These are phyloP conservation scores for Phyllotreta cruciferae DNA, from an alignment of 2,888 invertebrate genomes.

Conservation along the genomic window DNA sequence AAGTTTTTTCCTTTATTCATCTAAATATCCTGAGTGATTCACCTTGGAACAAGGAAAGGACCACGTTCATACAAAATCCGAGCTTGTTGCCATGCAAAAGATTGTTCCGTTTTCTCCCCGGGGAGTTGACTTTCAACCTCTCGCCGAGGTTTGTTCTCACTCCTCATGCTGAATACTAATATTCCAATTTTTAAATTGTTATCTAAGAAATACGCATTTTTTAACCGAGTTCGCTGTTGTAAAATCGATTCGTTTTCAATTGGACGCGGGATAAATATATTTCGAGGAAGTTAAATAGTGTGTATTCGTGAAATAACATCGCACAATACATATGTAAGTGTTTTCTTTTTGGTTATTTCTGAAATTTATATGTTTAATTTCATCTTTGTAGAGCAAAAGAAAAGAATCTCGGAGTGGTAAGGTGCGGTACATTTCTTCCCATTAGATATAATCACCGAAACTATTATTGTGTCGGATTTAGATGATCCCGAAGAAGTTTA, in stretches of 20 bases:
- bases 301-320: too few relatives aligned
- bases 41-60: conserved; percentile 28
- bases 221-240: background rate
- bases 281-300: too few relatives aligned
- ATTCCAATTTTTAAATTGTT: conserved; percentile 53
- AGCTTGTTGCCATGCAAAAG: conserved; percentile 54
- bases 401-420: conserved; percentile 17
- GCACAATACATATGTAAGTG: too few relatives aligned
- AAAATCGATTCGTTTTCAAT: background rate
- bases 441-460: conserved; percentile 28
- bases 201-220: conserved; percentile 49
- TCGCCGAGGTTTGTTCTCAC: conserved; percentile 54
- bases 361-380: conserved; percentile 27
- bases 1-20: conserved; percentile 3
- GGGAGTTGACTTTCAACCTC: conserved; percentile 55
- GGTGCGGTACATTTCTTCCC: conserved; percentile 24
- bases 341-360: too few relatives aligned
- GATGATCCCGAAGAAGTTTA: conserved; percentile 37
- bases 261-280: too few relatives aligned
- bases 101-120: conserved; percentile 51
- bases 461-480: conserved; percentile 34
- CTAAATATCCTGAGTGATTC: conserved; percentile 10
- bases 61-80: conserved; percentile 43
- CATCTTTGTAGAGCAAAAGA: conserved; percentile 17
- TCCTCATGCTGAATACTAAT: conserved; percentile 54